These are phyloP conservation scores for Microcebus murinus DNA, from an alignment of 2,113 vertebrate genomes.

Conservation along the genomic window DNA sequence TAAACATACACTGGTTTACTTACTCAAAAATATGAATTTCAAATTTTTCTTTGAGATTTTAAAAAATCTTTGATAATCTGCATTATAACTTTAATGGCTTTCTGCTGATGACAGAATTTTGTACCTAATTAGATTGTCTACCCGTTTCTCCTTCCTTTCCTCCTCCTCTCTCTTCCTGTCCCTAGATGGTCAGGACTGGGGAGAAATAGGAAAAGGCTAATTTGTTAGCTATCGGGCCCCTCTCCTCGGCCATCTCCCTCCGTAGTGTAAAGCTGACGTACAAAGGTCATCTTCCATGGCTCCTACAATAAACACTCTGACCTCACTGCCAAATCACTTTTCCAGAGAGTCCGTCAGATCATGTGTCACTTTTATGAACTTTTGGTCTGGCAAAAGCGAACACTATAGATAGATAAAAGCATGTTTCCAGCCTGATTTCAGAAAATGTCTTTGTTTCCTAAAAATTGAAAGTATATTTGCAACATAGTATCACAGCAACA, in stretches of 20 bases:
- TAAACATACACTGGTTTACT: background rate
- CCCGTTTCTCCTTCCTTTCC: background rate
- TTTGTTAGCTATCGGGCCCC: slow-evolving; percentile 17
- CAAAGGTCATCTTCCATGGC: slow-evolving; percentile 65
- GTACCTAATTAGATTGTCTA: background rate
- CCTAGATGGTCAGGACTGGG: background rate
- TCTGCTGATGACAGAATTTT: background rate
- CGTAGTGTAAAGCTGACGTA: background rate
- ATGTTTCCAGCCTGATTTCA: slow-evolving; percentile 4
- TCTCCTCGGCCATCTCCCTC: background rate
- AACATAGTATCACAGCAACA: background rate
- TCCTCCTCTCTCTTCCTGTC: background rate
- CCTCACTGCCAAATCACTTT: slow-evolving; percentile 74
- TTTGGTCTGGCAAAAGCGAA: slow-evolving; percentile 59
- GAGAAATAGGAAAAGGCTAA: background rate
- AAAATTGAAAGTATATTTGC: slow-evolving; percentile 15
- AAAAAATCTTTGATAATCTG: background rate
- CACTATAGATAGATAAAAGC: background rate
- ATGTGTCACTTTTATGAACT: slow-evolving; percentile 70
- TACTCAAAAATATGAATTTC: background rate
- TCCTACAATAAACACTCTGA: slow-evolving; percentile 58
- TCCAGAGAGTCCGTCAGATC: slow-evolving; percentile 72
- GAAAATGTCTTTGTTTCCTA: background rate
- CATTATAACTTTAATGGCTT: background rate
- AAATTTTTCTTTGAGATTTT: slow-evolving; percentile 18